These are phyloP conservation scores for Rhinopomastus cyanomelas DNA, from an alignment of 2,113 vertebrate species.

Conservation along the genomic window DNA sequence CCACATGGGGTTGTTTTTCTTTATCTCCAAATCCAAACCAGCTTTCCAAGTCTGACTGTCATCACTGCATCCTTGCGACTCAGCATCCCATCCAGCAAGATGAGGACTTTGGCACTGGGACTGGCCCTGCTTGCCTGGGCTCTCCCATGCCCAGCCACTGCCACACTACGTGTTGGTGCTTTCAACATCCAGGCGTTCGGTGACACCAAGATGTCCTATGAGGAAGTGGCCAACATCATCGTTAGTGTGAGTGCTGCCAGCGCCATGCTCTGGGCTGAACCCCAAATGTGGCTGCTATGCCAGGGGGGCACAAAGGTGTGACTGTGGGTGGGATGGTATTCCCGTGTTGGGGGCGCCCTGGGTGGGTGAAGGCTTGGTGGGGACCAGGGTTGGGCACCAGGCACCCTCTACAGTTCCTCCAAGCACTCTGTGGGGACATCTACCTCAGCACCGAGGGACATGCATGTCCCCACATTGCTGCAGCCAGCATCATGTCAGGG, in stretches of 20 bases:
- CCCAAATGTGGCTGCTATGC: accelerated
- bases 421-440: not conserved
- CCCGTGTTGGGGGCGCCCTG: not conserved
- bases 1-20: not conserved
- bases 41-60: not conserved
- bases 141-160: not conserved
- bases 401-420: accelerated
- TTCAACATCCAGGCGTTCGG: slow-evolving; percentile 87
- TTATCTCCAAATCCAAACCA: not conserved
- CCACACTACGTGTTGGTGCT: slow-evolving; percentile 73
- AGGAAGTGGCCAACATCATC: slow-evolving; percentile 75
- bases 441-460: accelerated
- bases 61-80: accelerated
- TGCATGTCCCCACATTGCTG: accelerated
- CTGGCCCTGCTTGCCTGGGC: slow-evolving; percentile 30
- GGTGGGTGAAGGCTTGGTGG: not conserved
- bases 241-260: slow-evolving; percentile 60
- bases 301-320: accelerated
- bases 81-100: not conserved
- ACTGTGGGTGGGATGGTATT: not conserved
- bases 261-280: accelerated
- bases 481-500: accelerated
- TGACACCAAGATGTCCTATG: slow-evolving; percentile 80
- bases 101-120: slow-evolving; percentile 24
- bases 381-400: not conserved